A percentile compares a stretch with the other conserved stretches of the same genome.
phyloP scores from a whole-genome alignment of 1,140 invertebrate genomes.

The Aphaenogaster ashmeadi region DNA sequence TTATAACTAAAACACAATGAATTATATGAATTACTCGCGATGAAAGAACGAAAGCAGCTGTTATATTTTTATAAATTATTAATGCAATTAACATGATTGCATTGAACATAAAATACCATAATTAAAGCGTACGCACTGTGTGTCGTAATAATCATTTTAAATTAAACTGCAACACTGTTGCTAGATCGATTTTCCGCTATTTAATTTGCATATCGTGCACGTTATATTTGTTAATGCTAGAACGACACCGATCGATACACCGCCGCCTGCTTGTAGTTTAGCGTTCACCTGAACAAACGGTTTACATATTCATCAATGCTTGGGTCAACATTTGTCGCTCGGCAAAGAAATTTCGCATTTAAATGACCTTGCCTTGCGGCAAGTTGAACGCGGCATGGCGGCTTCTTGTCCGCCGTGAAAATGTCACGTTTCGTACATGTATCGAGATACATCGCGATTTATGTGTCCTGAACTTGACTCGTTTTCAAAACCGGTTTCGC shows the following conservation, averaged over 20 bases:
- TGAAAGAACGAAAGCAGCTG: neutral
- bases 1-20: neutral
- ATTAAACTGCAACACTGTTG: constrained; percentile 53
- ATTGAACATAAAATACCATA: neutral
- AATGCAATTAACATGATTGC: neutral
- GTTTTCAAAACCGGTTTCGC: constrained; percentile 63
- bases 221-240: constrained; percentile 49
- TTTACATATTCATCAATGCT: constrained; percentile 61
- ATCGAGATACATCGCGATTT: constrained; percentile 53
- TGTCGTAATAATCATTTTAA: constrained; percentile 55
- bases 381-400: neutral
- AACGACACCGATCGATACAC: constrained; percentile 53
- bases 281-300: constrained; percentile 71
- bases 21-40: neutral
- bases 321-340: constrained; percentile 67
- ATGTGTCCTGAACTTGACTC: constrained; percentile 61
- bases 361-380: constrained; percentile 52
- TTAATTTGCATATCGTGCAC: constrained; percentile 66
- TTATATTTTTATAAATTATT: neutral
- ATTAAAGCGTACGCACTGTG: neutral
- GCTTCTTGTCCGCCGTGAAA: constrained; percentile 22
- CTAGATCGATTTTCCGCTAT: constrained; percentile 33
- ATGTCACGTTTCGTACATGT: constrained; percentile 40
- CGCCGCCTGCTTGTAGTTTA: constrained; percentile 31
- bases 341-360: constrained; percentile 61